Conservation (phyloP, 2,888 invertebrate genomes). For the Tridacna gigas region DNA sequence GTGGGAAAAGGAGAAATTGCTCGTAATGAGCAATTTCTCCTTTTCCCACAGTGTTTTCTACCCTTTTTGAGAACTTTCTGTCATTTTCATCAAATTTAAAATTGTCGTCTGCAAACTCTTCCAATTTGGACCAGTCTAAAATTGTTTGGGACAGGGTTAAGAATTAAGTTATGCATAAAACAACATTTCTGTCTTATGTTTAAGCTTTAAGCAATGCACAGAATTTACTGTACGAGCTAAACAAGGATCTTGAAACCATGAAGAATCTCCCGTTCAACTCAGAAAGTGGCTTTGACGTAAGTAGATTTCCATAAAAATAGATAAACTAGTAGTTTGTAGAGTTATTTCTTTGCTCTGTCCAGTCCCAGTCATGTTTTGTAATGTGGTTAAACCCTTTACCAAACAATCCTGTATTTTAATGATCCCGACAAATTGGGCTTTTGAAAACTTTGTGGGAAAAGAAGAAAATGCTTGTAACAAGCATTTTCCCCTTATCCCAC, state of each 20-base stretch:
- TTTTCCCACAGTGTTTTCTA: too few relatives aligned
- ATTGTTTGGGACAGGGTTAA: too few relatives aligned
- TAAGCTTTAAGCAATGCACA: constrained; percentile 88
- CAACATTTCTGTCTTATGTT: too few relatives aligned
- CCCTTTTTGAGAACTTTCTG: too few relatives aligned
- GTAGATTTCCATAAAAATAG: constrained; percentile 2
- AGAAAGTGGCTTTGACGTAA: constrained; percentile 69
- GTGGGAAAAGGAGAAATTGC: neutral
- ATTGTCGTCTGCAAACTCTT: too few relatives aligned
- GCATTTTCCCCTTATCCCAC: neutral
- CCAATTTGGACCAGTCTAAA: too few relatives aligned
- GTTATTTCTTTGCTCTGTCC: neutral
- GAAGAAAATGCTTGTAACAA: neutral
- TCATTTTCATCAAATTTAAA: too few relatives aligned
- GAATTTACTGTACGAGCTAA: constrained; percentile 89
- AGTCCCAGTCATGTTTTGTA: neutral
- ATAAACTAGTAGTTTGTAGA: too few relatives aligned
- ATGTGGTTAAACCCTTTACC: too few relatives aligned
- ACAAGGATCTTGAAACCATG: constrained; percentile 87
- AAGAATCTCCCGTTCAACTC: constrained; percentile 71
- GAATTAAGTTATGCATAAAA: too few relatives aligned
- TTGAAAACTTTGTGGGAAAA: neutral
- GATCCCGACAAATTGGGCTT: too few relatives aligned
- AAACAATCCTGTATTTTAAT: too few relatives aligned
- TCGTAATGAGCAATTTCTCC: neutral